Evolutionary conservation across 2,797 vertebrate genomes (phyloP), one percentile per base, ranked within the genome.

Genomic region (Mycteria americana): DNA sequence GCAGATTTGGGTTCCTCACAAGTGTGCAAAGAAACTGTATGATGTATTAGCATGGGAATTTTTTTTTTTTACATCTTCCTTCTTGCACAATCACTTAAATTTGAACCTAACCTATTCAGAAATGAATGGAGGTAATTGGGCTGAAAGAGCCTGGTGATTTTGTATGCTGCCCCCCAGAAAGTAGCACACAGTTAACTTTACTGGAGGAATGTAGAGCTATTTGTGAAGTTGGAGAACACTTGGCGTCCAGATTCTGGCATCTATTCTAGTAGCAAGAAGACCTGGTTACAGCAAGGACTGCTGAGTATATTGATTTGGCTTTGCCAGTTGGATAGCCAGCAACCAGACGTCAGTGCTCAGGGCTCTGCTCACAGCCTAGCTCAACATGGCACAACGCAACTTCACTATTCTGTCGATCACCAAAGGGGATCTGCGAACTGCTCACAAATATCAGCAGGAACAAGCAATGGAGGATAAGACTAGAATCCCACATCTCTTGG

Each of bases 381-480:
- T 83, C 50, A 24, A 4, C 5, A 0, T 9, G 73, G 39, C 50
- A 45, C 57, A 53, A 35, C 0, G 0, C 54, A 51, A 3, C 43
- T 51, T 68, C 48, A 24, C 39, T 12, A 6, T 35, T 15, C 30
- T 37, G 70, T 22, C 7, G 0, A 17, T 45, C 37, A 46, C 22
- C 43, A 46, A 57, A 63, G 50, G 11, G 6, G 37, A 69, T 45
- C 39, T 80, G 25, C 9, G 1, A 69, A 80, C 37, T 33, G 23
- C 48, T 81, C 59, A 56, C 35, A n/a, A 50, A 13, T 56, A 67
- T 2, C 2, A 1, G 25, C 48, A 77, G 37, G n/a, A 86, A 50
- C 35, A 81, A 86, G 18, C 53, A 50, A 16, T 7, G 21, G 35
- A 81, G 31, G 7, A 15, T 28, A 65, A 48, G 19, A 35, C 24